Base-by-base conservation (phyloP, 2,888 invertebrate genomes). In the Drosophila acutilabella region DNA sequence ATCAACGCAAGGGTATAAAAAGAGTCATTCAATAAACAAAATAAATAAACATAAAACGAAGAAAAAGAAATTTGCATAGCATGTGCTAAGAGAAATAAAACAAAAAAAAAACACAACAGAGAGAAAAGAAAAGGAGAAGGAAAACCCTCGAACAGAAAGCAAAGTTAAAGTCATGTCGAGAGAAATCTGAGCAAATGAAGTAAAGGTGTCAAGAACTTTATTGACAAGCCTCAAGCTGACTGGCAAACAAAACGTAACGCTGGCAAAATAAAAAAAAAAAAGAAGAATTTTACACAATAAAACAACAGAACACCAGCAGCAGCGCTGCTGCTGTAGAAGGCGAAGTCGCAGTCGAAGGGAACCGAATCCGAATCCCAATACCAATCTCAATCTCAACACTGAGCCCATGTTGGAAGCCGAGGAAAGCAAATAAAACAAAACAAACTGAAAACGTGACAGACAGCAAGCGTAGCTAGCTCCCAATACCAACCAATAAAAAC, bases 191-290 rank as follows among this genome's bases (percentile, higher is more conserved):
- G 70, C 78, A 84, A 84, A 84, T 88, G 79, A 88, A 88, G 81
- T 77, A 88, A 85, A 88, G 89, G 84, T 85, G 84, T 85, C 84
- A 85, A 85, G 89, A 87, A 81, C 81, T 81, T 86, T 88, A 88
- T 88, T 85, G 84, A 85, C 89, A 84, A 72, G 76, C 84, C 79
- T 67, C 72, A 61, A 72, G 74, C 75, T 74, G 78, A 44, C 61
- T 59, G 64, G 72, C 62, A 79, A 78, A 78, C 76, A 79, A 40
- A 77, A 65, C 67, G 66, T 57, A 74, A 67, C 52, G 78, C 26
- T 69, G 45, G 75, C 66, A 66, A 59, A 67, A 64, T n/a, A n/a
- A 57, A 66, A 65, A 53, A 36, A 36, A 36, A 36, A 11, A 36
- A 4, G 13, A 30, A 36, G 36, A 36, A 36, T 36, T 75, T 58